phyloP scores from a whole-genome alignment of 2,797 vertebrate species.

The Alauda arvensis region DNA sequence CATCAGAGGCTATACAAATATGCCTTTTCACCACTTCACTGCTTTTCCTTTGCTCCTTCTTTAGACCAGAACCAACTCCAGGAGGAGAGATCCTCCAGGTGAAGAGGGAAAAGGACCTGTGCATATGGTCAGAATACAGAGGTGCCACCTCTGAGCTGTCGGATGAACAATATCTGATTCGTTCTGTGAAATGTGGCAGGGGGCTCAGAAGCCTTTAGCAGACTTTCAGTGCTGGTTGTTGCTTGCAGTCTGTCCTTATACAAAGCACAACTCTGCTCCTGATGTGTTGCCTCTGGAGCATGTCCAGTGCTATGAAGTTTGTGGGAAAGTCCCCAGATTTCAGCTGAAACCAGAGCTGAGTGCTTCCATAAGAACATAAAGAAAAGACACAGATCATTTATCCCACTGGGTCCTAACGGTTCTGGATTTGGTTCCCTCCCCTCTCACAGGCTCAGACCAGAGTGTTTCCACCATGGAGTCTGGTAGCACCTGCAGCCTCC shows the following conservation, averaged over 20 bases:
- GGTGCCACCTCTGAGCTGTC: rapidly evolving
- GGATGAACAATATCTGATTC: not conserved
- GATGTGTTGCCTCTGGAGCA: rapidly evolving
- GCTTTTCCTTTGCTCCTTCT: not conserved
- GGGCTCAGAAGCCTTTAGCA: not conserved
- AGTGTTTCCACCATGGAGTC: not conserved
- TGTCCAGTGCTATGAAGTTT: not conserved
- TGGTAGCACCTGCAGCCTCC: not conserved
- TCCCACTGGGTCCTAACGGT: rapidly evolving
- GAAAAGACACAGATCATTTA: not conserved
- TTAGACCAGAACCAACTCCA: not conserved
- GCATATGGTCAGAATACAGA: not conserved
- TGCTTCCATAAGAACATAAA: not conserved
- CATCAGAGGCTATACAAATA: not conserved
- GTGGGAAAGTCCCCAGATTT: not conserved
- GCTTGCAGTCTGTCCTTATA: rapidly evolving
- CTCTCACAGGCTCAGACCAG: not conserved
- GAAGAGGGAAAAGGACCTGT: not conserved
- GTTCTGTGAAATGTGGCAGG: not conserved
- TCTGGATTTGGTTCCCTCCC: not conserved
- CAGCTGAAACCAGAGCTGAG: not conserved
- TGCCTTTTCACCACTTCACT: not conserved
- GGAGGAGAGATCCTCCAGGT: not conserved
- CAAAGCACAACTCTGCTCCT: not conserved
- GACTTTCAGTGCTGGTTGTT: not conserved